These are phyloP conservation scores for Tetrao urogallus DNA, from an alignment of 2,113 vertebrate species.

Conservation along the genomic window DNA sequence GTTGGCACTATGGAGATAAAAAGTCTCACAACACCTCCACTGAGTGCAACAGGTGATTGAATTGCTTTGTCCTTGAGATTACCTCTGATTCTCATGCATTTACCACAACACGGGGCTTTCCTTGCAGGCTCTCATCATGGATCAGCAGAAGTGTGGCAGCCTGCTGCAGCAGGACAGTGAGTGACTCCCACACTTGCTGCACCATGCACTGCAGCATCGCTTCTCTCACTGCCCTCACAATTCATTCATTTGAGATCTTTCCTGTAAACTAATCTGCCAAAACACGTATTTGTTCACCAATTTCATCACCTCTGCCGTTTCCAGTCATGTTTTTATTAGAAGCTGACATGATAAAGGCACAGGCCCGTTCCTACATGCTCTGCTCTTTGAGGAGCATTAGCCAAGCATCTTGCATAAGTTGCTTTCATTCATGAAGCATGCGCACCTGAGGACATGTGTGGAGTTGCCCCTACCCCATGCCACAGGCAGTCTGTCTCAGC, in stretches of 20 bases:
- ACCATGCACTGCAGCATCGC: background rate
- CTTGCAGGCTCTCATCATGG: background rate
- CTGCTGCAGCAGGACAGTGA: background rate
- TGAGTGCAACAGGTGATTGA: background rate
- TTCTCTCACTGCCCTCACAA: background rate
- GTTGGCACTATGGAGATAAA: background rate
- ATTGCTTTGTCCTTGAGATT: background rate
- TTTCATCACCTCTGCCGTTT: background rate
- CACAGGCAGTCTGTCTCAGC: background rate
- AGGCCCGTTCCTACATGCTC: rapidly evolving
- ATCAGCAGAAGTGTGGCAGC: background rate
- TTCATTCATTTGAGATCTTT: background rate
- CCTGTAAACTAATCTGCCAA: background rate
- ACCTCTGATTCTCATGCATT: background rate
- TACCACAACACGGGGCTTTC: background rate
- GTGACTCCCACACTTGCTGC: background rate
- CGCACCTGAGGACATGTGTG: background rate
- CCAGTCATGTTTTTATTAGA: background rate
- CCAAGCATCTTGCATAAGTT: background rate
- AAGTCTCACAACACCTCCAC: background rate
- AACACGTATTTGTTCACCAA: background rate
- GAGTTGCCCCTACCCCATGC: background rate
- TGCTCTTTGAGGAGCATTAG: background rate
- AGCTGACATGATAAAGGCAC: background rate
- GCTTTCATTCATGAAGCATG: background rate